Percentiles rank a stretch among this genome's conserved stretches.
Evolutionary conservation across 2,797 vertebrate species (phyloP).

Genomic region (Gallinago solitaria): DNA sequence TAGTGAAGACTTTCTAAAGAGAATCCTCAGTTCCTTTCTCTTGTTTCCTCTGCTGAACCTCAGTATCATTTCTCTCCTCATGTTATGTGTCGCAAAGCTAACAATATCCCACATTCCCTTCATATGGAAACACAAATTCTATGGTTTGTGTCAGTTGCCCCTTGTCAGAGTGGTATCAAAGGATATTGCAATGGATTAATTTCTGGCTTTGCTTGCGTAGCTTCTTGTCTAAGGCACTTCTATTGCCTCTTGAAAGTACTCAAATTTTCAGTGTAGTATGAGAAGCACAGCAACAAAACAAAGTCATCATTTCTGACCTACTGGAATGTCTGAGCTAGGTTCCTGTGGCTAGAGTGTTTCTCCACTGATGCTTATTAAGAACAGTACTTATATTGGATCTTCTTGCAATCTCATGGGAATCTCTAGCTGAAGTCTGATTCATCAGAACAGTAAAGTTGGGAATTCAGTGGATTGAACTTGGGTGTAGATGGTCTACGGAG

Average conservation of each 20-base stretch:
- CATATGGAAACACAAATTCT: not conserved
- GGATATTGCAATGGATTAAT: not conserved
- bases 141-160: not conserved
- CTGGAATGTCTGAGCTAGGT: not conserved
- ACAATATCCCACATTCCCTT: not conserved
- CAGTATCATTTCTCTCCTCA: fast-evolving
- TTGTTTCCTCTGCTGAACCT: not conserved
- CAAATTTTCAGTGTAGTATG: not conserved
- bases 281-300: not conserved
- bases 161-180: not conserved
- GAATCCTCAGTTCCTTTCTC: not conserved
- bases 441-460: not conserved
- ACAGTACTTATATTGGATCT: not conserved
- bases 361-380: not conserved
- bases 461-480: not conserved
- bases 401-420: not conserved
- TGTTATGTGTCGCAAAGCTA: not conserved
- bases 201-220: not conserved
- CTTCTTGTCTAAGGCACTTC: not conserved
- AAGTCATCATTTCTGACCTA: not conserved
- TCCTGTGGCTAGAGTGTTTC: not conserved
- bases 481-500: not conserved
- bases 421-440: not conserved
- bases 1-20: not conserved
- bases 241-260: not conserved